Conservation (phyloP, 1,140 invertebrate species). For the Eurosta solidaginis region DNA sequence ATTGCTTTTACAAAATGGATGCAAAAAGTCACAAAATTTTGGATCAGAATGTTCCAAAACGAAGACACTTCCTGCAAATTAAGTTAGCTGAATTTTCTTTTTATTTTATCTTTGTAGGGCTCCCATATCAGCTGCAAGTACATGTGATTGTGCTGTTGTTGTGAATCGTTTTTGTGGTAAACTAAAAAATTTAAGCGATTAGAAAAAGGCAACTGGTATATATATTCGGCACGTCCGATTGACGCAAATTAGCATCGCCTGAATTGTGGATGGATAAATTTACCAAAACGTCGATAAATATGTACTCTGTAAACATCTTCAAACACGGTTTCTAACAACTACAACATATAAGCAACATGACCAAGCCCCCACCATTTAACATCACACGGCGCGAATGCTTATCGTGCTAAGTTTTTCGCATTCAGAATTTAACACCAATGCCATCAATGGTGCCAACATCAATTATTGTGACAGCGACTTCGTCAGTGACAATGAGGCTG, state of each 20-base stretch:
- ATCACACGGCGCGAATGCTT: background rate
- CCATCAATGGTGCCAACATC: constrained; percentile 12
- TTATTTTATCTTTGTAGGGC: background rate
- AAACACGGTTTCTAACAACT: background rate
- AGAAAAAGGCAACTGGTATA: background rate
- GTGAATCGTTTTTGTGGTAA: background rate
- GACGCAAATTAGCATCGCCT: constrained; percentile 19
- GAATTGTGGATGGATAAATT: background rate
- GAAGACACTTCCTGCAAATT: too few relatives aligned
- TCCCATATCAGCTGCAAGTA: background rate
- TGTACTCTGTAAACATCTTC: background rate
- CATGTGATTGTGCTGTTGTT: background rate
- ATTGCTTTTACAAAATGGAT: too few relatives aligned
- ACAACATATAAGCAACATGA: background rate
- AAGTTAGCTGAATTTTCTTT: too few relatives aligned
- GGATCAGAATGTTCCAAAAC: too few relatives aligned
- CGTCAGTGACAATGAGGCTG: background rate
- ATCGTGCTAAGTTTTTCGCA: background rate
- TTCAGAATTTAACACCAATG: constrained; percentile 19
- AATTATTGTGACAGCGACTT: background rate
- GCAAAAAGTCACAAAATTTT: too few relatives aligned
- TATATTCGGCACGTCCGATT: background rate
- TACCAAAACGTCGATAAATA: constrained; percentile 15
- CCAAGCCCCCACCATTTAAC: background rate
- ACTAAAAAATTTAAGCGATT: background rate